phyloP scores from a whole-genome alignment of 2,797 vertebrate species.

The Eidolon dupreanum region DNA sequence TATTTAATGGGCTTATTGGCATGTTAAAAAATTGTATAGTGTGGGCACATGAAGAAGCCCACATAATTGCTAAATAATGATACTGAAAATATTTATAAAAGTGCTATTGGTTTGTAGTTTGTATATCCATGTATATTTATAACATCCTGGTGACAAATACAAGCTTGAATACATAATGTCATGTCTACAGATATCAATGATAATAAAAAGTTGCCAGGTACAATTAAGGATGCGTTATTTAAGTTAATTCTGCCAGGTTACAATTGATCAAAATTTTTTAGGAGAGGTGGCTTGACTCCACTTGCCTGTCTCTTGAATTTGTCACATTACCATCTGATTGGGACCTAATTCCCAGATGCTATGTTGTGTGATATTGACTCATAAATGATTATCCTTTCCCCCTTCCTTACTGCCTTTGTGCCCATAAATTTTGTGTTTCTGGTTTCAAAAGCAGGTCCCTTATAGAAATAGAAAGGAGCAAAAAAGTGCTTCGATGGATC shows the following conservation, averaged over 20 bases:
- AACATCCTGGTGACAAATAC: slow-evolving; percentile 56
- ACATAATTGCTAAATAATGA: slow-evolving; percentile 79
- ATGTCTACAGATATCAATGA: slow-evolving; percentile 44
- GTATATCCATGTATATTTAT: slow-evolving; percentile 54
- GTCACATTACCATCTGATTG: neutral
- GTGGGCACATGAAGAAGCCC: slow-evolving; percentile 57
- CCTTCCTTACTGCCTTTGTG: neutral
- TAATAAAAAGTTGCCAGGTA: slow-evolving; percentile 43
- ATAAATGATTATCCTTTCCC: neutral
- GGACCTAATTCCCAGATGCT: neutral
- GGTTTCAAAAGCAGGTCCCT: neutral
- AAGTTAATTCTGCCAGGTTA: slow-evolving; percentile 11
- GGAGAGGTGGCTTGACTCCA: neutral
- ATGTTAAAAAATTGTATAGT: slow-evolving; percentile 70
- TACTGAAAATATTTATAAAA: slow-evolving; percentile 80
- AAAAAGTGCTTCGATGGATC: neutral
- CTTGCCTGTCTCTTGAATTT: neutral
- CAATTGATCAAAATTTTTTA: neutral
- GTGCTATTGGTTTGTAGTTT: slow-evolving; percentile 63
- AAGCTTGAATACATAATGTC: slow-evolving; percentile 72
- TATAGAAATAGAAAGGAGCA: slow-evolving; percentile 28
- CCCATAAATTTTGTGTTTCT: neutral
- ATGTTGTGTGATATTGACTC: neutral
- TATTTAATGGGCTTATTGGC: slow-evolving; percentile 69
- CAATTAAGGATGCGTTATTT: slow-evolving; percentile 48